phyloP scores from a whole-genome alignment of 2,113 vertebrate species.

The Antechinus flavipes region DNA sequence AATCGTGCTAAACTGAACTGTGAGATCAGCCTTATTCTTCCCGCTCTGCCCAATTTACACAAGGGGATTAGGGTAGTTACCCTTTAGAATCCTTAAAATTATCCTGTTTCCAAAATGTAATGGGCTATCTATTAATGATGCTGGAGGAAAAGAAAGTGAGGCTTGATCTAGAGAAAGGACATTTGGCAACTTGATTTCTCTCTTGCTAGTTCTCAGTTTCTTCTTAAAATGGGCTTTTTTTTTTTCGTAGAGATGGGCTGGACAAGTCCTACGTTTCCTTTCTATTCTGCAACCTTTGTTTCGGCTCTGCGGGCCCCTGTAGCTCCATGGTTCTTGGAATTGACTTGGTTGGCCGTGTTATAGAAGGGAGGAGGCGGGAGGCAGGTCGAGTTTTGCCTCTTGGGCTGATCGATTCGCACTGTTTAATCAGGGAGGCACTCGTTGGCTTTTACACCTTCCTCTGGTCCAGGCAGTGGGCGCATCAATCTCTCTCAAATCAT shows the following conservation, averaged over 20 bases:
- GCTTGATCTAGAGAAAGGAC: background rate
- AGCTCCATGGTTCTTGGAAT: background rate
- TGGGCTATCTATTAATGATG: background rate
- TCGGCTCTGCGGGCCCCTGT: background rate
- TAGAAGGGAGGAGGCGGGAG: background rate
- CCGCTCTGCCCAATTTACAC: background rate
- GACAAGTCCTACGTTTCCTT: background rate
- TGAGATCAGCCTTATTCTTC: background rate
- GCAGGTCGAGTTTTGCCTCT: background rate
- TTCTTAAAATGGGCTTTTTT: background rate
- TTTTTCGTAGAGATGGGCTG: background rate
- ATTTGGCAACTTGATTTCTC: background rate
- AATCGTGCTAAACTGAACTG: background rate
- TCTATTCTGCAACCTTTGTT: background rate
- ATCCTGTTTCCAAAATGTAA: background rate
- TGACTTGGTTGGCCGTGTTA: background rate
- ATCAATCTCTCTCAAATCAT: slow-evolving; percentile 2
- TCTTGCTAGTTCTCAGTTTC: background rate
- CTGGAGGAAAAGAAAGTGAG: background rate
- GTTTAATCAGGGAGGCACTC: background rate
- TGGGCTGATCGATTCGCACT: background rate
- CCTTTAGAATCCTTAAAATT: background rate
- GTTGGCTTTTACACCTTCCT: background rate
- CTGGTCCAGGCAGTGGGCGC: background rate
- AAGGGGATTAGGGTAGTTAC: background rate